Evolutionary conservation across 1,140 invertebrate genomes (phyloP).

Genomic region (Cydia amplana): DNA sequence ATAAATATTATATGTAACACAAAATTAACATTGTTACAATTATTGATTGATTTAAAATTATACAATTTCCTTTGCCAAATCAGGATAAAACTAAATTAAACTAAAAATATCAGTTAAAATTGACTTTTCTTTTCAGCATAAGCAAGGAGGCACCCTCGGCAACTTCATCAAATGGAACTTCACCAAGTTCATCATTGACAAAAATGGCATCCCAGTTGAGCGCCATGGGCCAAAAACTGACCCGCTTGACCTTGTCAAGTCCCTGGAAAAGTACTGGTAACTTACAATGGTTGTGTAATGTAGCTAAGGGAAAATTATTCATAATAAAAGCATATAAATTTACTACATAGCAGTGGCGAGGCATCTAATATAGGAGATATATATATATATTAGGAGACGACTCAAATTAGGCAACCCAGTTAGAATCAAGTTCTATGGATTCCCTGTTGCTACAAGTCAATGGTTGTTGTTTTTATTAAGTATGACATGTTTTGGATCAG

Average conservation of each 20-base stretch:
- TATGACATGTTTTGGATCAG: no score
- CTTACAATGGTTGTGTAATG: conserved; percentile 16
- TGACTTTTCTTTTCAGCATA: conserved; percentile 72
- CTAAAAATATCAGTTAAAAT: no score
- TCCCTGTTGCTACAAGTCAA: no score
- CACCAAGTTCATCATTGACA: conserved; percentile 96
- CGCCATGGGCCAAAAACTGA: conserved; percentile 89
- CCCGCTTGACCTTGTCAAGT: conserved; percentile 84
- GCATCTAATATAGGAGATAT: no score
- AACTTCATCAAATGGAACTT: conserved; percentile 98
- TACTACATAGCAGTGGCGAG: neutral
- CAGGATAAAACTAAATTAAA: no score
- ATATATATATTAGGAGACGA: no score
- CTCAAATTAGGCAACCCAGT: no score
- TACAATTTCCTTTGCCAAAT: no score
- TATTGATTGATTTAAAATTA: no score
- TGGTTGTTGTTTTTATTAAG: no score
- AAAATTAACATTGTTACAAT: no score
- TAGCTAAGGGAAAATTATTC: conserved; percentile 11
- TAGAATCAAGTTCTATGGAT: no score
- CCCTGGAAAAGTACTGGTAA: conserved; percentile 85
- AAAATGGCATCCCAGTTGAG: conserved; percentile 91
- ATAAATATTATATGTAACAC: neutral
- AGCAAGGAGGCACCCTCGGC: conserved; percentile 87
- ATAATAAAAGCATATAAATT: neutral